Evolutionary conservation across 2,888 invertebrate genomes (phyloP), one percentile per base, ranked within the genome.

Genomic region (Acronicta psi): DNA sequence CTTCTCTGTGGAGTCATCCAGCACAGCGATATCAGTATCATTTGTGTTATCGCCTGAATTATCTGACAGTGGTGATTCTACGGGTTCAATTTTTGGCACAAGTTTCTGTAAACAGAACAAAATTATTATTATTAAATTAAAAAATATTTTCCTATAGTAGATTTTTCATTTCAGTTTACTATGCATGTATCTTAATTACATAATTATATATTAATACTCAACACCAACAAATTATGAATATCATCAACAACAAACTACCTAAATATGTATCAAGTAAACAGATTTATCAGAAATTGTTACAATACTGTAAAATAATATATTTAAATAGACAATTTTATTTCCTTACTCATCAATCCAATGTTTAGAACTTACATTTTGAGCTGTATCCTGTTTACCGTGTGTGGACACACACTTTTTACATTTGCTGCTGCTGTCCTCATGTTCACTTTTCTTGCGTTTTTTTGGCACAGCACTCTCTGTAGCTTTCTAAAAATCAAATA

Each of bases 1-100:
- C 37, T 68, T 93, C 14, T 89, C 90, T 5, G 75, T 41, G 5
- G 70, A 52, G 11, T 90, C 90, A 1, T 93, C 92, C 5, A 91
- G 72, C 37, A 92, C 74, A 8, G 92, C 89, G 40, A 92, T 88
- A 51, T 93, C 94, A 11, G 86, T 84, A 59, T 94, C 93, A 67
- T 88, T 91, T 0, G 91, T 92, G 23, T 91, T 93, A 9, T 93
- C 94, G 14, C 88, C 89, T 0, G 93, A 92, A 59, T 87, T 92
- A 55, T 93, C 93, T 2, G 91, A 91, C 50, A 90, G 50, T 2
- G 93, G 92, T 17, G 93, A 94, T 62, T 92, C 92, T 0, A 87
- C 54, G 0, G 93, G 94, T 69, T 94, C 94, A 34, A 88, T 81
- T 84, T 94, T 94, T 17, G 92, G 92, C 52, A 92, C 79, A 44